Percentiles rank a stretch among this genome's conserved stretches.
phyloP scores from a whole-genome alignment of 2,113 vertebrate species.

The Chlorodrepanis virens region DNA sequence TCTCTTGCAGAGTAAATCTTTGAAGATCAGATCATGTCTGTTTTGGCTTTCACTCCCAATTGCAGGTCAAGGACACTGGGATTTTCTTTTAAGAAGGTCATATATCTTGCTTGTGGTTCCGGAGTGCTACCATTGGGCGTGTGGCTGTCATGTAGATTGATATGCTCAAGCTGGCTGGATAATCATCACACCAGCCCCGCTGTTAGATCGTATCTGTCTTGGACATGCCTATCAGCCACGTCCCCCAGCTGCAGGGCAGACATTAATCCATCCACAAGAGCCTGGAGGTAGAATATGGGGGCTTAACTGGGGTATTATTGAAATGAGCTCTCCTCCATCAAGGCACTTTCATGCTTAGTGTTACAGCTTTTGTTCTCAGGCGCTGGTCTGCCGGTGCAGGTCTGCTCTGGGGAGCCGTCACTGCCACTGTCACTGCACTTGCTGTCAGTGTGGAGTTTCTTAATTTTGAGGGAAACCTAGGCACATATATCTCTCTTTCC shows the following conservation, averaged over 20 bases:
- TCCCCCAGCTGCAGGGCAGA: neutral
- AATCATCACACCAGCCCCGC: neutral
- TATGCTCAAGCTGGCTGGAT: neutral
- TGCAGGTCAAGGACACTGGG: neutral
- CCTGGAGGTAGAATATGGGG: neutral
- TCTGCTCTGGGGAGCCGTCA: neutral
- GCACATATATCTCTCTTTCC: neutral
- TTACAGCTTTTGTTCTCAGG: neutral
- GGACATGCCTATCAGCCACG: neutral
- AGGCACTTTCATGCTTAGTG: neutral
- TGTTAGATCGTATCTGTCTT: neutral
- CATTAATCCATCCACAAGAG: neutral
- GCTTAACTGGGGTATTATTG: neutral
- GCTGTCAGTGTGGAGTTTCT: neutral
- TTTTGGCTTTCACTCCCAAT: neutral
- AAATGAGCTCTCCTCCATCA: neutral
- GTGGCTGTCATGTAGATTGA: neutral
- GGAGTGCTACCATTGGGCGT: fast-evolving
- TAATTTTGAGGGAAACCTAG: neutral
- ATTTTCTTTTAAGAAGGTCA: neutral
- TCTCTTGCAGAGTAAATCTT: neutral
- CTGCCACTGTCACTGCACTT: neutral
- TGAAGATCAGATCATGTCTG: neutral
- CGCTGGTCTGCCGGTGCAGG: neutral
- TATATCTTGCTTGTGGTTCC: neutral